Evolutionary conservation across 1,140 invertebrate species (phyloP).

Genomic region (Saxidomus purpurata): DNA sequence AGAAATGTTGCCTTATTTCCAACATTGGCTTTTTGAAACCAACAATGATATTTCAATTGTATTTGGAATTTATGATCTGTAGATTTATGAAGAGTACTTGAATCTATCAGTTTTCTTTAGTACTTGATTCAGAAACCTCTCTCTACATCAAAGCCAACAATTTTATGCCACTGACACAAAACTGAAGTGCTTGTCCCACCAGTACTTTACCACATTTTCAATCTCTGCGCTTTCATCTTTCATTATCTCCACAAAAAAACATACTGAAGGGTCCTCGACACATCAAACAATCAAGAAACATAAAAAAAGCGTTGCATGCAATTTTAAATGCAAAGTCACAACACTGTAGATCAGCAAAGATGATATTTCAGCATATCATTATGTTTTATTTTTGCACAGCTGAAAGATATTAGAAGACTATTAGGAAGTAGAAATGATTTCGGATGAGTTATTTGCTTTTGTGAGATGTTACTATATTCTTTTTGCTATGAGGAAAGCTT

Average conservation of each 20-base stretch:
- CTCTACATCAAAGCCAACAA: background rate
- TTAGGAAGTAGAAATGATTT: background rate
- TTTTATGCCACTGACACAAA: background rate
- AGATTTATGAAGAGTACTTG: background rate
- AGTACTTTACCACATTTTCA: background rate
- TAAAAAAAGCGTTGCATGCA: background rate
- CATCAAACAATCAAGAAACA: background rate
- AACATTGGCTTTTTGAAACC: too few species aligned
- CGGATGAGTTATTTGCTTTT: background rate
- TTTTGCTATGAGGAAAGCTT: background rate
- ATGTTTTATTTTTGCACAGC: background rate
- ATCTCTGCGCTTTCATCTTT: background rate
- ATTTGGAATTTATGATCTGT: background rate
- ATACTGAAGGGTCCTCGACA: background rate
- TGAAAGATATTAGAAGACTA: background rate
- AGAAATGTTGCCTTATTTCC: too few species aligned
- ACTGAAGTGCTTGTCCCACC: conserved; percentile 6
- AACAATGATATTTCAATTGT: too few species aligned
- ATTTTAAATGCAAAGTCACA: conserved; percentile 6
- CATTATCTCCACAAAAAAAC: background rate
- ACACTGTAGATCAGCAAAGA: background rate
- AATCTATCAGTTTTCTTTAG: background rate
- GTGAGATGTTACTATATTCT: too few species aligned
- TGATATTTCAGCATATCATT: background rate
- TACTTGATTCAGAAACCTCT: background rate